phyloP scores from a whole-genome alignment of 2,113 vertebrate genomes.

The Myodes glareolus region DNA sequence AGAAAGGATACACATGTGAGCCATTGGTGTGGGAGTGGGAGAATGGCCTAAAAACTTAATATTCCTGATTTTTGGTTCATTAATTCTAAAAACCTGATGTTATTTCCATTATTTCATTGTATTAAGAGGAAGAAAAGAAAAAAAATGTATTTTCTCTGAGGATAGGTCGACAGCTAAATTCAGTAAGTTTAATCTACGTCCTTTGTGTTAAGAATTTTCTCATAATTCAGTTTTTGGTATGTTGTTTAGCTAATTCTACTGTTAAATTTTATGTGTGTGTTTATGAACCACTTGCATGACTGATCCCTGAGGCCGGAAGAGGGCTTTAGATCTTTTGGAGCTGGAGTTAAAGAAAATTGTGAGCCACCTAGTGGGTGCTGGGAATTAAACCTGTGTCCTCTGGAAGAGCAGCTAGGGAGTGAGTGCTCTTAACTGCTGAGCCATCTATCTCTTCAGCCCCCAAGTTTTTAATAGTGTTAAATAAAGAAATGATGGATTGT shows the following conservation, averaged over 20 bases:
- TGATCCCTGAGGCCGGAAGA: background rate
- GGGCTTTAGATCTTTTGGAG: background rate
- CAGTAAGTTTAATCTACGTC: background rate
- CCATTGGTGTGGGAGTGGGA: background rate
- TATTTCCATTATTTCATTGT: slow-evolving; percentile 23
- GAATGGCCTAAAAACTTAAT: background rate
- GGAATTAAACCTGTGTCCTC: background rate
- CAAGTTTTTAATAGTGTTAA: background rate
- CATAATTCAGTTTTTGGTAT: slow-evolving; percentile 45
- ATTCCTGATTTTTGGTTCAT: slow-evolving; percentile 24
- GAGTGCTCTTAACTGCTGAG: background rate
- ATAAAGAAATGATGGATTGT: background rate
- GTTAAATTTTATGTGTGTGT: background rate
- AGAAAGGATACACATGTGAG: background rate
- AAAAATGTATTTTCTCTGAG: background rate
- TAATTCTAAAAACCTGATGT: slow-evolving; percentile 33
- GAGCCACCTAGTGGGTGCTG: background rate
- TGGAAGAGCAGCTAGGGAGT: background rate
- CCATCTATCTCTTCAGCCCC: background rate
- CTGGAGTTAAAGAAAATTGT: background rate
- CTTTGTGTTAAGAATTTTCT: slow-evolving; percentile 29
- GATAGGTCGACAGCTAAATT: slow-evolving; percentile 20
- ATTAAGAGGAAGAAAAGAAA: background rate
- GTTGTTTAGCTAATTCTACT: slow-evolving; percentile 29
- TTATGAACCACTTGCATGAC: background rate